Percentiles rank a stretch among this genome's conserved stretches.
These are phyloP conservation scores for Pegoplata infirma DNA, from an alignment of 2,888 invertebrate species.

Conservation along the genomic window DNA sequence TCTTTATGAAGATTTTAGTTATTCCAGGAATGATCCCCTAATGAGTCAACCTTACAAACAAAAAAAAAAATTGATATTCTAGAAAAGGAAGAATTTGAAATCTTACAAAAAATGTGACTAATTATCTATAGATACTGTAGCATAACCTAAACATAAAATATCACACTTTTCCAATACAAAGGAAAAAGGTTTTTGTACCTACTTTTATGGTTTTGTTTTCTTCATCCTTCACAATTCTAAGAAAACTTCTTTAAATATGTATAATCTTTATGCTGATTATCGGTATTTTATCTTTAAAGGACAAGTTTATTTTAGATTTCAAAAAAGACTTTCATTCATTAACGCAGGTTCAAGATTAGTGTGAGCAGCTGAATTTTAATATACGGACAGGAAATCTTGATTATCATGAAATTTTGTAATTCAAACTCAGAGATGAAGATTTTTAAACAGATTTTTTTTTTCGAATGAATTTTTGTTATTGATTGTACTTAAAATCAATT, in stretches of 20 bases:
- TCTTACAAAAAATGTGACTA: background rate
- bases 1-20: background rate
- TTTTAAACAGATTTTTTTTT: too few species aligned
- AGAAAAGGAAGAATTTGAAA: background rate
- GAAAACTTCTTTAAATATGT: background rate
- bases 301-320: background rate
- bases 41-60: background rate
- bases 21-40: slow-evolving; percentile 4
- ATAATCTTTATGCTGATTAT: too few species aligned
- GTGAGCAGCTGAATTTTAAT: too few species aligned
- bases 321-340: too few species aligned
- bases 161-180: background rate
- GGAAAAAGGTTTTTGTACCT: background rate
- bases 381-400: too few species aligned
- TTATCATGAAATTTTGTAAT: too few species aligned
- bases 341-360: background rate
- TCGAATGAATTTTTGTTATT: too few species aligned
- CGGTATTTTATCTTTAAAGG: background rate
- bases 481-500: too few species aligned
- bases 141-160: background rate
- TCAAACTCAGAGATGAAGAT: too few species aligned
- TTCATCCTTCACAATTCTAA: background rate
- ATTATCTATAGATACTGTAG: background rate
- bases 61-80: background rate
- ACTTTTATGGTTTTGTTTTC: background rate